Percentiles rank a stretch among this genome's conserved stretches.
Evolutionary conservation across 2,113 vertebrate species (phyloP).

Genomic region (Paraplagusia blochii): DNA sequence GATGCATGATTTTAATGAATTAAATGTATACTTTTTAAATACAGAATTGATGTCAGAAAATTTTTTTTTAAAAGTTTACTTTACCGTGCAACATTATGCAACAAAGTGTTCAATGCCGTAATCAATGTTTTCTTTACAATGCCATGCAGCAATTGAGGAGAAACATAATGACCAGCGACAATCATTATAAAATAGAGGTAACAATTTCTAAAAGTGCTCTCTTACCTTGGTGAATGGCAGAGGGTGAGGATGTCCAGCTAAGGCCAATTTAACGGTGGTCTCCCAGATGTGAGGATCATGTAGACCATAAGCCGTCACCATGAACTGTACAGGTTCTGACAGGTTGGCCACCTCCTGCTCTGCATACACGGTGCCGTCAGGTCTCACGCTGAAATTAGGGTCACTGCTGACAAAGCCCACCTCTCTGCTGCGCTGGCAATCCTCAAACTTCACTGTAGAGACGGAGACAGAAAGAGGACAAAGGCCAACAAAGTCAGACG

Average conservation of each 20-base stretch:
- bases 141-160: too few relatives aligned
- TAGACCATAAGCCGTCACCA: constrained; percentile 79
- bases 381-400: constrained; percentile 83
- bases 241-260: constrained; percentile 78
- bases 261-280: constrained; percentile 81
- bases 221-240: constrained; percentile 68
- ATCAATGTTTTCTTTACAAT: too few relatives aligned
- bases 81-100: too few relatives aligned
- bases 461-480: constrained; percentile 32
- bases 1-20: too few relatives aligned
- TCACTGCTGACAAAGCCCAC: constrained; percentile 85
- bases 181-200: too few relatives aligned
- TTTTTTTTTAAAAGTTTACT: too few relatives aligned
- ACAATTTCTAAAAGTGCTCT: background rate
- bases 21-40: too few relatives aligned
- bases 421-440: constrained; percentile 80
- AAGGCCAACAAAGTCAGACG: constrained; percentile 29
- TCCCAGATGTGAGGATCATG: constrained; percentile 82
- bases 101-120: too few relatives aligned
- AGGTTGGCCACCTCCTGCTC: constrained; percentile 82
- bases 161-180: too few relatives aligned
- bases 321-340: constrained; percentile 81
- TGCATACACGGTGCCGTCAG: constrained; percentile 81
- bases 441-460: constrained; percentile 85
- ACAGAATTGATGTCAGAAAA: too few relatives aligned